Percentiles rank a stretch among this genome's conserved stretches.
Evolutionary conservation across 1,140 invertebrate species (phyloP).

Genomic region (Drosophila tani): DNA sequence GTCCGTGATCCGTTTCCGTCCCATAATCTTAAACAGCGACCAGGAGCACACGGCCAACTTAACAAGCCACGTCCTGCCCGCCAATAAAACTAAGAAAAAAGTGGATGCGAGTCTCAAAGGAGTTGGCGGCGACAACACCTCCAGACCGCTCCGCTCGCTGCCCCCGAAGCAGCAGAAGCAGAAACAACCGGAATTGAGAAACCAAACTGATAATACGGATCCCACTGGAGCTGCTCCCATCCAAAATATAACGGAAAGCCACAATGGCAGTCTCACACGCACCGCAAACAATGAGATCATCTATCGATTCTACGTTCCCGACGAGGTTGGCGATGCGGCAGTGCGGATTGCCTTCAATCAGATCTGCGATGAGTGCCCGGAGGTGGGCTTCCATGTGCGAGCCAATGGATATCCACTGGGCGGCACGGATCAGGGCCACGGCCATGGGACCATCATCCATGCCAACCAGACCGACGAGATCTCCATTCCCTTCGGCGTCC

Average conservation of each 20-base stretch:
- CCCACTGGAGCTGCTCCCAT: conserved; percentile 15
- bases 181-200: conserved; percentile 9
- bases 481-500: conserved; percentile 86
- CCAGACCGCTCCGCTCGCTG: conserved; percentile 32
- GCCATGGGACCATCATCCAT: conserved; percentile 64
- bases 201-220: conserved; percentile 1
- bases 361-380: conserved; percentile 68
- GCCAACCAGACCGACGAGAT: conserved; percentile 73
- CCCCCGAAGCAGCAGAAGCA: conserved; percentile 32
- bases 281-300: conserved; percentile 69
- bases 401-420: conserved; percentile 69
- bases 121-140: conserved; percentile 1
- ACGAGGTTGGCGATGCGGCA: conserved; percentile 67
- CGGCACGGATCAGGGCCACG: conserved; percentile 57
- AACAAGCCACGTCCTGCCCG: conserved; percentile 36
- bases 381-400: conserved; percentile 69
- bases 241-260: conserved; percentile 28
- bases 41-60: conserved; percentile 67
- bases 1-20: conserved; percentile 70
- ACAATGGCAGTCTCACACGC: conserved; percentile 17
- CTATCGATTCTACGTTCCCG: conserved; percentile 85
- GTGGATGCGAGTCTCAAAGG: conserved; percentile 6
- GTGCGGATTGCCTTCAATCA: conserved; percentile 63
- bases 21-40: conserved; percentile 72
- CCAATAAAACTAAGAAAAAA: conserved; percentile 7